Base-by-base conservation (phyloP, 64 coral and sea anemone genomes). In the Porites lutea region DNA sequence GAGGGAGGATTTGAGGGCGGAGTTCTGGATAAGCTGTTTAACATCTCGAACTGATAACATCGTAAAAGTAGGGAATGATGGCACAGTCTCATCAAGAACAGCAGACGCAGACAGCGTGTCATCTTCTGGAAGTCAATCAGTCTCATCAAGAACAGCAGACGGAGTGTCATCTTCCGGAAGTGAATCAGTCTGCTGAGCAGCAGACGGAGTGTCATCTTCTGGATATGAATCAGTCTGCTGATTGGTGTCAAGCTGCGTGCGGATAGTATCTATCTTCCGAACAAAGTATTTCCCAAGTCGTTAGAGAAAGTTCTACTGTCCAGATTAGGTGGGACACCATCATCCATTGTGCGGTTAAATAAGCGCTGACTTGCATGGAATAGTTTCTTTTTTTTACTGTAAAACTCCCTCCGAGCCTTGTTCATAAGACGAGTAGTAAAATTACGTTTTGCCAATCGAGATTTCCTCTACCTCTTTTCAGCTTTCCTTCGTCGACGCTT, bases 381-480 rank as follows among this genome's bases (percentile, higher is more conserved):
- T 51, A 57, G 71, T 77, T 50, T 59, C 77, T 54, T 78, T 89
- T 6, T 44, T 60, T 74, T 89, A 37, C 27, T 37, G 27, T 7
- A 58, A 79, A 52, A 89, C 59, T 90, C 88, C 14, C 88, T 74
- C 11, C 27, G 27, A 37, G 27, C 27, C 27, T 37, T 37, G 27
- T 37, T 37, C 27, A 37, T 37, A 37, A 37, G 27, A 37, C 27
- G 27, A 1, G 27, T 37, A 37, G 27, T 37, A 37, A 37, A 37
- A 37, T 37, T 37, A 37, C 27, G 27, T 37, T 37, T 37, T 37
- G 27, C 88, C 55, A 90, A 66, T 70, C 46, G 60, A 10, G 88
- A 77, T 11, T 60, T 55, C 73, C 55, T 89, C 87, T 59, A 89
- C 47, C 54, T 89, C 75, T 75, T 65, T 79, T 78, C 87, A 51